These are phyloP conservation scores for Mercenaria mercenaria DNA, from an alignment of 1,140 invertebrate genomes.

Conservation along the genomic window DNA sequence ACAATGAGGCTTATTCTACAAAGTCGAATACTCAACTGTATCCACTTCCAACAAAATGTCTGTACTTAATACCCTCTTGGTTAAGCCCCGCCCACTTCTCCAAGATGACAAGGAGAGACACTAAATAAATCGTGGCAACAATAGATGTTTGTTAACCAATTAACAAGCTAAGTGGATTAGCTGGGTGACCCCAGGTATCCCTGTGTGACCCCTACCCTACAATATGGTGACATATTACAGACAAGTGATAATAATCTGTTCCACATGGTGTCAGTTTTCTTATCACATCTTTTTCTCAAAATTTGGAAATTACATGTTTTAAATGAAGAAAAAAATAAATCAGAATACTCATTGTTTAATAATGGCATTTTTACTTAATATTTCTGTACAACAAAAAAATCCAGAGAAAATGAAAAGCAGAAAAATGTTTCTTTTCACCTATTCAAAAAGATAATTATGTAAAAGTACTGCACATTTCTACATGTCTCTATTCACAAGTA, in stretches of 20 bases:
- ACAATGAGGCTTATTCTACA: conserved; percentile 14
- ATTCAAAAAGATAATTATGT: too few species aligned
- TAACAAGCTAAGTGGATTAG: conserved; percentile 59
- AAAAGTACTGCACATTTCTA: too few species aligned
- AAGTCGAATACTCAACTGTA: conserved; percentile 13
- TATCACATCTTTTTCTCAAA: too few species aligned
- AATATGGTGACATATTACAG: conserved; percentile 44
- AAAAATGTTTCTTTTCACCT: too few species aligned
- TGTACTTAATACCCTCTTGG: conserved; percentile 41
- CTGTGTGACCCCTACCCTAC: conserved; percentile 45
- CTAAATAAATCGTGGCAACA: conserved; percentile 37
- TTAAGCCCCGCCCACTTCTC: conserved; percentile 46
- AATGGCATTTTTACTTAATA: too few species aligned
- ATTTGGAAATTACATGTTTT: too few species aligned
- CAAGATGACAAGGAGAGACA: conserved; percentile 49
- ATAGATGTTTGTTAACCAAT: conserved; percentile 61
- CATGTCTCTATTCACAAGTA: too few species aligned
- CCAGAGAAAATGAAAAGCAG: too few species aligned
- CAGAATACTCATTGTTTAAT: too few species aligned
- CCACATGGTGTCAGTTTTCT: background rate
- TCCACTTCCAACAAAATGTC: background rate
- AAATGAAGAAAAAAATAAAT: too few species aligned
- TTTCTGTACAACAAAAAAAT: too few species aligned
- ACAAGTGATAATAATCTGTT: conserved; percentile 20
- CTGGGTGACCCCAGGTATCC: conserved; percentile 56